Evolutionary conservation across 2,113 vertebrate species (phyloP).

Genomic region (Hippocampus comes): DNA sequence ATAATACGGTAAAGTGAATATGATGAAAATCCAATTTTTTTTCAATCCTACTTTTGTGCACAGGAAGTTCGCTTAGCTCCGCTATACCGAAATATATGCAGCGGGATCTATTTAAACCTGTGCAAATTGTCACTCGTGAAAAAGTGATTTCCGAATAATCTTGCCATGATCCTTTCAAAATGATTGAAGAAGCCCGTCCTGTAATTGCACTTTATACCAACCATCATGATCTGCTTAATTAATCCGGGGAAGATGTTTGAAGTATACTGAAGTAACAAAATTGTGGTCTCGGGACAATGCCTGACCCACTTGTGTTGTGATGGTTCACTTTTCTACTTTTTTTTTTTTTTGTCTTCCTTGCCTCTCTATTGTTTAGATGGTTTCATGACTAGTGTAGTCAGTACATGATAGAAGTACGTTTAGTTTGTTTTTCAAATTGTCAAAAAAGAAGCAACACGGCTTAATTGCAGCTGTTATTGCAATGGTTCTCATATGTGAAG

Average conservation of each 20-base stretch:
- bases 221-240: neutral
- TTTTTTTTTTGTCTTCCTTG: neutral
- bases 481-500: neutral
- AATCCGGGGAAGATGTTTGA: neutral
- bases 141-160: neutral
- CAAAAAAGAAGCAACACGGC: neutral
- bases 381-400: slow-evolving; percentile 9
- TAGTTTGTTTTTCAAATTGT: neutral
- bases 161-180: neutral
- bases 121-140: neutral
- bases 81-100: neutral
- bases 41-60: no score
- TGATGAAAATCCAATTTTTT: no score
- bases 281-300: slow-evolving; percentile 30
- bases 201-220: neutral
- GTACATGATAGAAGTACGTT: neutral
- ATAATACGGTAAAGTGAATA: no score
- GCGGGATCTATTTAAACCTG: neutral
- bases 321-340: slow-evolving; percentile 1
- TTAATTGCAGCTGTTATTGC: neutral
- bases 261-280: neutral
- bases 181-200: neutral
- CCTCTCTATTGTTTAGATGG: slow-evolving; percentile 7
- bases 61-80: no score
- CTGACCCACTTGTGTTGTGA: slow-evolving; percentile 19